Evolutionary conservation across 2,888 invertebrate genomes (phyloP).

Genomic region (Ellobium chinense): DNA sequence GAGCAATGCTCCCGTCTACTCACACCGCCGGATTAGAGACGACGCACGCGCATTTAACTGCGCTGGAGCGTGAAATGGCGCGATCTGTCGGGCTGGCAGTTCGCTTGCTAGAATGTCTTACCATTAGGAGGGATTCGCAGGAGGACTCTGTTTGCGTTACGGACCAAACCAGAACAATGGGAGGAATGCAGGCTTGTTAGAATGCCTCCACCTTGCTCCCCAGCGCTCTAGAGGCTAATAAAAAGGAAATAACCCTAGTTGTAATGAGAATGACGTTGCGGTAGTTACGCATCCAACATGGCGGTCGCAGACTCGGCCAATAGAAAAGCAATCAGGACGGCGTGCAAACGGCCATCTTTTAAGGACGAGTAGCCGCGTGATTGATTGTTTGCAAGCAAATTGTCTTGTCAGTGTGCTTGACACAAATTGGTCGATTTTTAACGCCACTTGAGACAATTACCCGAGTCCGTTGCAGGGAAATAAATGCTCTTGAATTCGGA

Average conservation of each 20-base stretch:
- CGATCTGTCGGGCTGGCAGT: conserved; percentile 33
- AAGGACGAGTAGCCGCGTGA: neutral
- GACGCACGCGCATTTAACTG: conserved; percentile 45
- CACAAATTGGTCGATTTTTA: conserved; percentile 40
- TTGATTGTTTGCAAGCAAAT: conserved; percentile 18
- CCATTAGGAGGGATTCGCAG: conserved; percentile 25
- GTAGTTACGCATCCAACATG: neutral
- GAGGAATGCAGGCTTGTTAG: conserved; percentile 33
- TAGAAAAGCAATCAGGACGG: neutral
- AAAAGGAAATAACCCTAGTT: neutral
- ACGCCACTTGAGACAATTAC: conserved; percentile 33
- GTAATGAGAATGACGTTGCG: conserved; percentile 6
- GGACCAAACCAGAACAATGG: conserved; percentile 1
- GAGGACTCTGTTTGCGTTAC: conserved; percentile 29
- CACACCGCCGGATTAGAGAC: conserved; percentile 23
- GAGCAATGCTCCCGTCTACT: conserved; percentile 19
- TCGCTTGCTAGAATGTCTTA: conserved; percentile 26
- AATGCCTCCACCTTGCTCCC: conserved; percentile 4
- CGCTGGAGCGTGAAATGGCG: conserved; percentile 46
- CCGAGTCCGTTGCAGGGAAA: neutral
- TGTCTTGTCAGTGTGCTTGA: conserved; percentile 18
- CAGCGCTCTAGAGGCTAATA: neutral
- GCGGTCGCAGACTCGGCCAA: neutral
- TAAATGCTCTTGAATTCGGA: neutral
- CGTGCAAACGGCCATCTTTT: conserved; percentile 2